Evolutionary conservation across 1,140 invertebrate species (phyloP).

Genomic region (Trinorchestia longiramus): DNA sequence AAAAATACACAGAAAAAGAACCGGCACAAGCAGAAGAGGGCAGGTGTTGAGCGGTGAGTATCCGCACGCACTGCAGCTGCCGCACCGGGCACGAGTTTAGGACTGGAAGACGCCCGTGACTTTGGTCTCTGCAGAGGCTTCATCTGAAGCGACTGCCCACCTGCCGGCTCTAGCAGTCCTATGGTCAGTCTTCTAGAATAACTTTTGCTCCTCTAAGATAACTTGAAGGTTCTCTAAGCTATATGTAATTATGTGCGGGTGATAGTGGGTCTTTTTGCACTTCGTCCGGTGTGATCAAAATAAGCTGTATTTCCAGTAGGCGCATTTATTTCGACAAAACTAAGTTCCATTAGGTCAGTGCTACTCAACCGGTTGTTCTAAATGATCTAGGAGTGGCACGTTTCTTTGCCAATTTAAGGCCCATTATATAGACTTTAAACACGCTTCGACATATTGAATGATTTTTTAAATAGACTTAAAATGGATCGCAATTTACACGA

Average conservation of each 20-base stretch:
- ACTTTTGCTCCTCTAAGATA: neutral
- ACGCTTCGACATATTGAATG: neutral
- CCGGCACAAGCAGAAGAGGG: neutral
- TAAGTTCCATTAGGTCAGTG: too few species aligned
- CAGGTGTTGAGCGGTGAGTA: neutral
- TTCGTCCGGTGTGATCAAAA: neutral
- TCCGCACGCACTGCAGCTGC: constrained; percentile 8
- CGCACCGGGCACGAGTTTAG: neutral
- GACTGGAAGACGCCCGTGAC: neutral
- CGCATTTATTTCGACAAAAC: too few species aligned
- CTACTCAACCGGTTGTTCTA: too few species aligned
- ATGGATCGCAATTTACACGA: neutral
- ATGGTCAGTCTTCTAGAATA: neutral
- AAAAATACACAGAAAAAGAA: neutral
- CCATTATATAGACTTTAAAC: neutral
- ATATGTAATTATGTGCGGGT: neutral
- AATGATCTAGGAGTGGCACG: too few species aligned
- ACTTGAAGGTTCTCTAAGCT: neutral
- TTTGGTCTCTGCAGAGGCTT: neutral
- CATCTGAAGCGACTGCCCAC: neutral
- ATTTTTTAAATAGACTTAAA: neutral
- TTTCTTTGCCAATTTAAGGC: neutral
- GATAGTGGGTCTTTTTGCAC: neutral
- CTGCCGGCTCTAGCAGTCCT: neutral
- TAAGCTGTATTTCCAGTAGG: neutral